Percentiles rank a stretch among this genome's conserved stretches.
Conservation (phyloP, 2,888 invertebrate genomes). For the Teinopalpus imperialis region DNA sequence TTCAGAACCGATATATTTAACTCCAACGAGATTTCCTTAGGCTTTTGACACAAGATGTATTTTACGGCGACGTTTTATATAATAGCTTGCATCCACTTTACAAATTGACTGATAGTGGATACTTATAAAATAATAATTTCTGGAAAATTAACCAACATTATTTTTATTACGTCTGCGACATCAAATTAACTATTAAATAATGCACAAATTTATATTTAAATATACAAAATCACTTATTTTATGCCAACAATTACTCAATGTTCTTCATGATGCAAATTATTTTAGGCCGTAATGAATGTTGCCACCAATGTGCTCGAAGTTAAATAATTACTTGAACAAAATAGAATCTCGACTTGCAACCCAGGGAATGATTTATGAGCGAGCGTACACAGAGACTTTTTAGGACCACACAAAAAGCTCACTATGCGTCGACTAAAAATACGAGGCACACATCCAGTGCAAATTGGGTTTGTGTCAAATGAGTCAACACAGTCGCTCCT, state of each 20-base stretch:
- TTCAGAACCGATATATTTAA: slow-evolving; percentile 6
- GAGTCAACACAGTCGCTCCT: slow-evolving; percentile 38
- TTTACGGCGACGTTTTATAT: too few relatives aligned
- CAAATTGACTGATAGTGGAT: too few relatives aligned
- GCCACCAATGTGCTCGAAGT: slow-evolving; percentile 4
- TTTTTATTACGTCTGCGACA: too few relatives aligned
- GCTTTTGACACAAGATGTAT: too few relatives aligned
- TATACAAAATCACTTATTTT: too few relatives aligned
- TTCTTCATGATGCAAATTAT: not conserved
- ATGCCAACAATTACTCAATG: not conserved
- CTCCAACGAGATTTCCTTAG: slow-evolving; percentile 8
- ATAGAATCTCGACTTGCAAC: slow-evolving; percentile 2
- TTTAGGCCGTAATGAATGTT: slow-evolving; percentile 6
- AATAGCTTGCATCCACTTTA: too few relatives aligned
- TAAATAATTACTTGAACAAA: slow-evolving; percentile 4
- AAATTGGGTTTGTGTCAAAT: slow-evolving; percentile 54
- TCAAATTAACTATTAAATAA: too few relatives aligned
- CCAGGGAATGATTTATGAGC: slow-evolving; percentile 12
- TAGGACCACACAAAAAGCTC: slow-evolving; percentile 25
- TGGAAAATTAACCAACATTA: too few relatives aligned
- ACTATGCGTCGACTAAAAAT: slow-evolving; percentile 30
- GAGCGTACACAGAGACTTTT: slow-evolving; percentile 2
- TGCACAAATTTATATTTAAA: too few relatives aligned
- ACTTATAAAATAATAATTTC: too few relatives aligned
- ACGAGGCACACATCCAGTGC: slow-evolving; percentile 34